Evolutionary conservation across 2,797 vertebrate species (phyloP), one percentile per base, ranked within the genome.

Genomic region (Pagetopsis macropterus): DNA sequence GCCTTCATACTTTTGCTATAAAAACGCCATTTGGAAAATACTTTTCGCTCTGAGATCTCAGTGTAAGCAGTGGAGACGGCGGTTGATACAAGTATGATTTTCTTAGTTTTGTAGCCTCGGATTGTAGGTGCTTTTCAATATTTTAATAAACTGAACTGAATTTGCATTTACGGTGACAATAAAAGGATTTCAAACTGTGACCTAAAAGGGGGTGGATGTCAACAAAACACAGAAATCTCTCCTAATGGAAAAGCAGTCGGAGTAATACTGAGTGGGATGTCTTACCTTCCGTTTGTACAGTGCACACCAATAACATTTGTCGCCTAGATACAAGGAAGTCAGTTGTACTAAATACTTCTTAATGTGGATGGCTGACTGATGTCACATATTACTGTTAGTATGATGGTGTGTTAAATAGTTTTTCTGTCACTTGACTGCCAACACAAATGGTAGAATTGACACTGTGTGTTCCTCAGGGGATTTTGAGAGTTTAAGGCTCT

Each of bases 391-490:
- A 41, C 6, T 52, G 11, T 58, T 13, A 64, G 50, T 5, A 33
- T 61, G 2, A 27, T 19, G 1, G 0, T 52, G 46, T 59, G 31
- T 23, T 57, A 8, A 46, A 56, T 13, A 8, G 19, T 23, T 27
- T 49, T 68, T 12, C 4, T 21, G 17, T 52, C 15, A 68, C 27
- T 49, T 59, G 4, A 17, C 12, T 23, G 23, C 59, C 33, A 49
- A n/a, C 23, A 16, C 45, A 40, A 12, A 58, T 44, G 13, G 3
- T 65, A 37, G 45, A 43, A 17, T 27, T 11, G 15, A 5, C 21
- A 19, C 13, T 46, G 51, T 17, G 3, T 52, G 21, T 60, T 84
- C 75, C 45, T 46, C 62, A 91, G 90, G 54, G 16, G 79, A 85
- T 1, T 69, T 56, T 14, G 76, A 72, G 6, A 57, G 74, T 74